phyloP scores from a whole-genome alignment of 2,888 invertebrate genomes.

The Rhodophaea formosa region DNA sequence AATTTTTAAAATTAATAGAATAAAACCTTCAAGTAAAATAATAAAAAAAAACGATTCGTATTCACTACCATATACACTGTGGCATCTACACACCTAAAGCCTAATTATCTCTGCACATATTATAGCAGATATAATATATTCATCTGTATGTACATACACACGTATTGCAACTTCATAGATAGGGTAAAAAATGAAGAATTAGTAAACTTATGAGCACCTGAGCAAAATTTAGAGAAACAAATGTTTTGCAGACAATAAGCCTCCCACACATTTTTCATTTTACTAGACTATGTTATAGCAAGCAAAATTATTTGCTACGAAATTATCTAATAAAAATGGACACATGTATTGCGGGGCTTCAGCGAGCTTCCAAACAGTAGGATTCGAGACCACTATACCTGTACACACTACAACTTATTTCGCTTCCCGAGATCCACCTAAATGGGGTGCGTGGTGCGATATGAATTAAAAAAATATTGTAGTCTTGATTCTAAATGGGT shows the following conservation, averaged over 20 bases:
- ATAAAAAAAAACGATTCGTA: background rate
- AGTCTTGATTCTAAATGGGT: too few species aligned
- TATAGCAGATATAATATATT: conserved; percentile 2
- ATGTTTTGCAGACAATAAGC: background rate
- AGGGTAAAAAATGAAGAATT: background rate
- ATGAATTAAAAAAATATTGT: too few species aligned
- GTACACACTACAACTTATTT: too few species aligned
- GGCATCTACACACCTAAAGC: conserved; percentile 3
- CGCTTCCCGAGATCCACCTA: too few species aligned
- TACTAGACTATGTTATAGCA: background rate
- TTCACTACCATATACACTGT: conserved; percentile 1
- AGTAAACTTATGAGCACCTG: conserved; percentile 9
- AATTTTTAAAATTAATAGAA: background rate
- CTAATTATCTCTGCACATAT: background rate
- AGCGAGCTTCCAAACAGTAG: background rate
- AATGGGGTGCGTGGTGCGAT: too few species aligned
- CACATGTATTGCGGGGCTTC: background rate
- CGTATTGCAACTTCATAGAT: background rate
- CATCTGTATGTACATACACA: conserved; percentile 1
- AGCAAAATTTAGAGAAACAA: conserved; percentile 6
- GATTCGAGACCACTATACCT: background rate
- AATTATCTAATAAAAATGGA: background rate
- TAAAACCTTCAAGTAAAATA: background rate
- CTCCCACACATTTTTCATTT: background rate
- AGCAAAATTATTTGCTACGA: background rate